Evolutionary conservation across 2,888 invertebrate species (phyloP), one percentile per base, ranked within the genome.

Genomic region (Candidula unifasciata): DNA sequence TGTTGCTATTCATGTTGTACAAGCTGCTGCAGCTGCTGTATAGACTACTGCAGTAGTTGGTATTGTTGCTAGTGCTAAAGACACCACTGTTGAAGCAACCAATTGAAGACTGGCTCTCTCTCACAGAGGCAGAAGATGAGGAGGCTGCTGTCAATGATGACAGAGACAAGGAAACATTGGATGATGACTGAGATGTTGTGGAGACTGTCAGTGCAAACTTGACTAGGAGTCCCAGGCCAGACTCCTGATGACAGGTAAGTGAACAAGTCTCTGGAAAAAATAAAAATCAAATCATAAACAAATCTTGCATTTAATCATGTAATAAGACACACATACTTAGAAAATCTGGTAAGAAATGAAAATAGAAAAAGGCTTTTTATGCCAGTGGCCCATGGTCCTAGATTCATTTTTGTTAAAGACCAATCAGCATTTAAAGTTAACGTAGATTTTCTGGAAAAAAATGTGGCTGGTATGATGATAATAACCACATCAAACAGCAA

Each of bases 151-250:
- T 44, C 10, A 44, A 24, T 73, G 73, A 73, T 73, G 73, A 27
- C 24, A 66, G 24, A 35, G 74, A 35, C 37, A 52, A 54, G 0
- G 73, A 69, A 69, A 71, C 66, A 73, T 57, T 76, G 37, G 79
- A n/a, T 44, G 80, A 54, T 73, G 68, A 44, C 74, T 21, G 76
- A 35, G 64, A 71, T 44, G 81, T 78, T 5, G 33, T 30, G 54
- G 71, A 69, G 24, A 78, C 54, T 30, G 82, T 84, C 57, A 79
- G 82, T 33, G 80, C 90, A 85, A 90, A 91, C 82, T 90, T 90
- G 60, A 90, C 91, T 64, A 91, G 82, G 10, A 91, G 80, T 21
- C 90, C 90, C 16, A 91, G 88, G 0, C 91, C 91, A 44, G 87
- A 86, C 44, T 87, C 86, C 35, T 80, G 80, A 37, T 73, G 68